These are phyloP conservation scores for Aspidapion aeneum DNA, from an alignment of 2,888 invertebrate genomes.

Conservation along the genomic window DNA sequence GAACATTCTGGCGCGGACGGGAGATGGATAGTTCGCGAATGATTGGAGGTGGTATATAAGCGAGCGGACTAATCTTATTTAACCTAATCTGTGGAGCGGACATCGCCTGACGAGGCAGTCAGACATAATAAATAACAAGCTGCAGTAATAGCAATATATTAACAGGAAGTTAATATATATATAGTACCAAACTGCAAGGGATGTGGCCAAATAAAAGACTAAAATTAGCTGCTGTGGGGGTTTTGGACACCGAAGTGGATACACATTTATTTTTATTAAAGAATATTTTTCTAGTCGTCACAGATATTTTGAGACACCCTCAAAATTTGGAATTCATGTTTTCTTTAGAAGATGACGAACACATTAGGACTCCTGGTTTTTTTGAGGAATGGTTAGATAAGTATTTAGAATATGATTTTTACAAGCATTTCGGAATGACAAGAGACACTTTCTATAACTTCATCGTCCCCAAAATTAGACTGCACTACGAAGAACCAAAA, in stretches of 20 bases:
- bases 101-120: too few species aligned
- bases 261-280: not conserved
- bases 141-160: too few species aligned
- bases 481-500: conserved; percentile 10
- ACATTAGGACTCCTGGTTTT: conserved; percentile 10
- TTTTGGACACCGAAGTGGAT: not conserved
- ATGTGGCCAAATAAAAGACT: not conserved
- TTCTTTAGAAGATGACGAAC: conserved; percentile 11
- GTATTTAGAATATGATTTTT: conserved; percentile 4
- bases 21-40: too few species aligned
- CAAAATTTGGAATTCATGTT: not conserved
- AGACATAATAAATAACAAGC: too few species aligned
- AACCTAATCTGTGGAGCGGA: too few species aligned
- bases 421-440: conserved; percentile 1
- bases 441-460: not conserved
- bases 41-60: too few species aligned
- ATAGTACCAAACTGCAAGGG: too few species aligned
- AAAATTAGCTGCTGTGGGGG: not conserved
- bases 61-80: too few species aligned
- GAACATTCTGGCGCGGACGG: too few species aligned
- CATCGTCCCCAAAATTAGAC: conserved; percentile 7
- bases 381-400: conserved; percentile 9
- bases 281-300: not conserved
- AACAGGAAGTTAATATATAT: too few species aligned
- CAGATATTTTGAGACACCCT: not conserved